phyloP scores from a whole-genome alignment of 2,797 vertebrate genomes.

The Brachymystax lenok region DNA sequence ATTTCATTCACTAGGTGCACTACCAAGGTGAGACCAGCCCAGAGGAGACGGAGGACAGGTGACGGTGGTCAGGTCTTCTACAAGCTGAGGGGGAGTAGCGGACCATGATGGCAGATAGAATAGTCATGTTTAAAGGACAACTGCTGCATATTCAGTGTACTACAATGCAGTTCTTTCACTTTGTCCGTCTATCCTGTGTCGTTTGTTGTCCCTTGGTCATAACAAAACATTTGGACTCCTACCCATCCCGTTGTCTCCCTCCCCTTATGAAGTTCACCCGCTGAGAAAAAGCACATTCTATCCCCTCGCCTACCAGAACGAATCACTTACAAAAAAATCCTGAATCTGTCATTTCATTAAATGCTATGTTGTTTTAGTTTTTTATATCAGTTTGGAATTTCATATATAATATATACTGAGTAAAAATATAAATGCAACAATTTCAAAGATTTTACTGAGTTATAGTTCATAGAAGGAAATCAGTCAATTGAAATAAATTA shows the following conservation, averaged over 20 bases:
- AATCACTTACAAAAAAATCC: slow-evolving; percentile 38
- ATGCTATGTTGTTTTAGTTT: slow-evolving; percentile 58
- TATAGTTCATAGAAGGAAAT: too few relatives aligned
- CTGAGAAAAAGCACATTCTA: too few relatives aligned
- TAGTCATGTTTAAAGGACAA: slow-evolving; percentile 36
- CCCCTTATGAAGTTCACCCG: too few relatives aligned
- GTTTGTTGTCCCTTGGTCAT: too few relatives aligned
- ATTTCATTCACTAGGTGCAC: slow-evolving; percentile 32
- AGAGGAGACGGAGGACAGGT: not conserved
- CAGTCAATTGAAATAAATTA: too few relatives aligned
- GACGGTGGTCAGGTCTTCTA: not conserved
- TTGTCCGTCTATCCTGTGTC: too few relatives aligned
- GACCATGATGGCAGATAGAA: not conserved
- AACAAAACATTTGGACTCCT: too few relatives aligned
- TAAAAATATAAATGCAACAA: slow-evolving; percentile 16
- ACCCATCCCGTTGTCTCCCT: too few relatives aligned
- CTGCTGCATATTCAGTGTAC: slow-evolving; percentile 44
- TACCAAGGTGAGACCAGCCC: not conserved
- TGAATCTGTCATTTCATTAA: slow-evolving; percentile 64
- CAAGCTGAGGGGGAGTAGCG: not conserved
- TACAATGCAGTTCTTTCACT: slow-evolving; percentile 34
- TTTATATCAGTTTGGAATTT: slow-evolving; percentile 52
- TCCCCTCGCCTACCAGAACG: too few relatives aligned
- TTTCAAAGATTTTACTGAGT: not conserved
- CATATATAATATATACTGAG: slow-evolving; percentile 60